A percentile compares a stretch with the other conserved stretches of the same genome.
These are phyloP conservation scores for Brachyalestes nurse DNA, from an alignment of 2,797 vertebrate species.

Conservation along the genomic window DNA sequence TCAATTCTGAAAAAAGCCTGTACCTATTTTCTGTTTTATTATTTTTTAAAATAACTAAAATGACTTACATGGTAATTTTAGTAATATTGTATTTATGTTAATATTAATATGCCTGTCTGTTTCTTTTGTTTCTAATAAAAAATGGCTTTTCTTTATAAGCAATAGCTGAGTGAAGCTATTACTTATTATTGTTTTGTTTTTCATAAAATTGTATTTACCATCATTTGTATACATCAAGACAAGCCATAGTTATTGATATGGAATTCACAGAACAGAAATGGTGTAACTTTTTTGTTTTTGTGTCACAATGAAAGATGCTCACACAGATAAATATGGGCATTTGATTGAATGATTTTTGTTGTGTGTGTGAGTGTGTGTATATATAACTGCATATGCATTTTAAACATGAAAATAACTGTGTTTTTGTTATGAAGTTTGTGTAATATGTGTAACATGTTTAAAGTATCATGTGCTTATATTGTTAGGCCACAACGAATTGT, in stretches of 20 bases:
- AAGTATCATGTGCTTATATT: neutral
- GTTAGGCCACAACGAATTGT: neutral
- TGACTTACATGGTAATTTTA: neutral
- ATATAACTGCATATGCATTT: too few relatives aligned
- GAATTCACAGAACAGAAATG: too few relatives aligned
- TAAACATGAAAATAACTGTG: too few relatives aligned
- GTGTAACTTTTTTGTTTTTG: too few relatives aligned
- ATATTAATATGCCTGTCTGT: neutral
- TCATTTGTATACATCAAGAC: neutral
- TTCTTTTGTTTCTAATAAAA: neutral
- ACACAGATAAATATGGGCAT: too few relatives aligned
- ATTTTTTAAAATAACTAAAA: neutral
- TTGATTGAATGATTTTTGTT: too few relatives aligned
- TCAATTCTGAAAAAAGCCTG: neutral
- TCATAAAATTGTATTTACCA: neutral
- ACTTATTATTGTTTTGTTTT: neutral
- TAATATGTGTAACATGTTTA: neutral
- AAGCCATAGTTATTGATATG: neutral
- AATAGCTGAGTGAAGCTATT: neutral
- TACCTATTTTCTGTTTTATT: constrained; percentile 4
- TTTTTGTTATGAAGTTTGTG: neutral
- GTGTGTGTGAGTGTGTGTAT: too few relatives aligned
- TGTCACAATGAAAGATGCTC: too few relatives aligned
- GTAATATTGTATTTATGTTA: too few relatives aligned
- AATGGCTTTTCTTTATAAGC: neutral